Percentiles rank a stretch among this genome's conserved stretches.
These are phyloP conservation scores for Lasioglossum oenotherae DNA, from an alignment of 2,888 invertebrate species.

Conservation along the genomic window DNA sequence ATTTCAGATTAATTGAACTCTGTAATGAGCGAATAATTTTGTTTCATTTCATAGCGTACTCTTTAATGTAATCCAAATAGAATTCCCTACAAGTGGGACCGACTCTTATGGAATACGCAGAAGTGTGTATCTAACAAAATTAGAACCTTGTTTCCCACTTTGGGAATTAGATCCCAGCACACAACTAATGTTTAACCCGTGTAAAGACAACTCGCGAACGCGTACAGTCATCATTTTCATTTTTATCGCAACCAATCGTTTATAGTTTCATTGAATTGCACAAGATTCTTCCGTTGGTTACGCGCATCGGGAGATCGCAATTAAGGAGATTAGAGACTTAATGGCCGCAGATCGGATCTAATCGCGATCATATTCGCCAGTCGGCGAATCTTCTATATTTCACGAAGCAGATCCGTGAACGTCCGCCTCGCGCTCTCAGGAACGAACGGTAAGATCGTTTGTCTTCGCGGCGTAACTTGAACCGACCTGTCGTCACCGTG, in stretches of 20 bases:
- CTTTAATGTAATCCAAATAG: too few species aligned
- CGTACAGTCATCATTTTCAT: not conserved
- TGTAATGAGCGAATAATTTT: too few species aligned
- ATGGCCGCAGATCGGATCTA: constrained; percentile 53
- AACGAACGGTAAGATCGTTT: constrained; percentile 73
- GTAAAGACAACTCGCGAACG: not conserved
- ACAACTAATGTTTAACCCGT: not conserved
- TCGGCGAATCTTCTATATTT: constrained; percentile 49
- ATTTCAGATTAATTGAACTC: too few species aligned
- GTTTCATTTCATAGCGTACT: too few species aligned
- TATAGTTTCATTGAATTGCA: not conserved
- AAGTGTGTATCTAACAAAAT: not conserved
- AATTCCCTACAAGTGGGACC: not conserved
- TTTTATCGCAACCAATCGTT: constrained; percentile 21
- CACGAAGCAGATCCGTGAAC: constrained; percentile 35
- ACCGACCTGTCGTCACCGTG: constrained; percentile 58
- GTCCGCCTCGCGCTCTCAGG: constrained; percentile 57
- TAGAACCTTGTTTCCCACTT: not conserved
- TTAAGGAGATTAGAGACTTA: constrained; percentile 49
- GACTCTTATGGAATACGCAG: not conserved
- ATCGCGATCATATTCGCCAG: constrained; percentile 55
- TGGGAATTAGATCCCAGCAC: not conserved
- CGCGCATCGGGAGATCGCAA: constrained; percentile 16
- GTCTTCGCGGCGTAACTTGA: constrained; percentile 77
- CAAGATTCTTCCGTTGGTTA: constrained; percentile 12